phyloP scores from a whole-genome alignment of 2,888 invertebrate genomes.

The Ennomos fuscantarius region DNA sequence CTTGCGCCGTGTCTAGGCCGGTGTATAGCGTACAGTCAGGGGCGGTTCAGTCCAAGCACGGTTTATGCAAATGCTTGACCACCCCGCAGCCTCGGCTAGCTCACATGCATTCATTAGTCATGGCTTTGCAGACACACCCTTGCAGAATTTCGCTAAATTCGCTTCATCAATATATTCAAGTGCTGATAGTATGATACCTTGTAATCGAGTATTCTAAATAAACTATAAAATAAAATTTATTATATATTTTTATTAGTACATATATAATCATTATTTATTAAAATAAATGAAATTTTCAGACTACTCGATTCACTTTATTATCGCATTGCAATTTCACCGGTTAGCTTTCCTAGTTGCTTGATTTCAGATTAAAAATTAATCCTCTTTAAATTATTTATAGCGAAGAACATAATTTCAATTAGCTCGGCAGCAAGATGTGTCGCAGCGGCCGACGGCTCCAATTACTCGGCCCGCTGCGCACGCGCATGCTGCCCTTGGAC shows the following conservation, averaged over 20 bases:
- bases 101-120: slow-evolving; percentile 52
- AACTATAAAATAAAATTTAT: slow-evolving; percentile 8
- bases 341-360: slow-evolving; percentile 8
- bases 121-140: slow-evolving; percentile 43
- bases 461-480: slow-evolving; percentile 56
- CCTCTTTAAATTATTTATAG: slow-evolving; percentile 35
- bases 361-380: slow-evolving; percentile 24
- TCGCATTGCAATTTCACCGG: slow-evolving; percentile 6
- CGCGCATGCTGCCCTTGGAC: slow-evolving; percentile 58
- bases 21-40: slow-evolving; percentile 42
- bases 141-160: slow-evolving; percentile 34
- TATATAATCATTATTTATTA: too few species aligned
- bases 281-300: slow-evolving; percentile 8
- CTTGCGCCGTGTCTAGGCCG: slow-evolving; percentile 44
- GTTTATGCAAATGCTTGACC: slow-evolving; percentile 79
- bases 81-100: slow-evolving; percentile 50
- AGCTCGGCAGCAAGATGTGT: slow-evolving; percentile 39
- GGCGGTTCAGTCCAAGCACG: slow-evolving; percentile 61
- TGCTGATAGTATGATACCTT: slow-evolving; percentile 8
- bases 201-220: slow-evolving; percentile 12
- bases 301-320: slow-evolving; percentile 18
- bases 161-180: slow-evolving; percentile 16
- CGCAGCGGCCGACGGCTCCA: slow-evolving; percentile 48
- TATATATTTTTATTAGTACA: too few species aligned
- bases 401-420: slow-evolving; percentile 38